Conservation (phyloP, 2,797 vertebrate species). For the Ispidina lecontei region DNA sequence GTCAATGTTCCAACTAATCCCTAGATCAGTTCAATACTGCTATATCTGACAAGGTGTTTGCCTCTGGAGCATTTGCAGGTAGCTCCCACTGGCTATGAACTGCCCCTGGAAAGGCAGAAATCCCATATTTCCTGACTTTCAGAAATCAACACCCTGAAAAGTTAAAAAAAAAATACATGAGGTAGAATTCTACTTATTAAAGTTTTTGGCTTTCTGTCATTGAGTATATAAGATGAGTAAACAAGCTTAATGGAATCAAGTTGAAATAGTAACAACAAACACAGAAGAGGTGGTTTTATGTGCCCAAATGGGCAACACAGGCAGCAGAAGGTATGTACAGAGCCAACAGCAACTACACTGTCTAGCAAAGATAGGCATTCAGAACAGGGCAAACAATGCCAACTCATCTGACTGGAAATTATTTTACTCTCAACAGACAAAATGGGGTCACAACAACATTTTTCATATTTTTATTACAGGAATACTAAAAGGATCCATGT, state of each 20-base stretch:
- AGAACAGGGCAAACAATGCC: not conserved
- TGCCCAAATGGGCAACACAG: constrained; percentile 12
- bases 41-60: constrained; percentile 14
- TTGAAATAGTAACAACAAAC: constrained; percentile 43
- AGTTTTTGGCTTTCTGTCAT: constrained; percentile 15
- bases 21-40: not conserved
- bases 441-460: not conserved
- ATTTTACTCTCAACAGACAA: not conserved
- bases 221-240: constrained; percentile 9
- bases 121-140: not conserved
- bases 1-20: not conserved
- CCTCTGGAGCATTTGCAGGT: not conserved
- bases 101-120: not conserved
- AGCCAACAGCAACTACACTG: not conserved
- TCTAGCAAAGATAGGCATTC: constrained; percentile 23
- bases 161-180: not conserved
- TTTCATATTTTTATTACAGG: not conserved
- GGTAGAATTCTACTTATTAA: not conserved
- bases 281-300: not conserved
- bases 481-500: not conserved
- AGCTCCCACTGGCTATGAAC: not conserved
- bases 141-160: not conserved
- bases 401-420: not conserved
- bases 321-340: not conserved
- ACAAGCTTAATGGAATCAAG: constrained; percentile 14